Evolutionary conservation across 2,113 vertebrate species (phyloP).

Genomic region (Microtus oregoni): DNA sequence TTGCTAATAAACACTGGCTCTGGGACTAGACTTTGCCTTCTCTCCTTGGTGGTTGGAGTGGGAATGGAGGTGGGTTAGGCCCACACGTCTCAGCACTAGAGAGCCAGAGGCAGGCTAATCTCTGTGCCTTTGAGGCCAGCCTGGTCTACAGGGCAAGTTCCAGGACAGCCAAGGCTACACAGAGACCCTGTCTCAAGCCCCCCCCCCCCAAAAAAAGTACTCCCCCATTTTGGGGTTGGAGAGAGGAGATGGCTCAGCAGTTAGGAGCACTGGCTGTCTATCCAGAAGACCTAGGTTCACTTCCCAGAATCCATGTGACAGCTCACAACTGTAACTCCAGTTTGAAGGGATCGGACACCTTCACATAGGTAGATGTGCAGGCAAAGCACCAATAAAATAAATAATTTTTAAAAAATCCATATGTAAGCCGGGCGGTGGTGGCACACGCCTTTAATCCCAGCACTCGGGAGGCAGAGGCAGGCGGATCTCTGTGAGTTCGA

Average conservation of each 20-base stretch:
- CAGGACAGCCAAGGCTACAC: not conserved
- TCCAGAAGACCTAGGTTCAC: not conserved
- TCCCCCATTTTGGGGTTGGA: not conserved
- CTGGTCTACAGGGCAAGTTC: not conserved
- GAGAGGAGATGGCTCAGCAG: not conserved
- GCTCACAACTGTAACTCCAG: not conserved
- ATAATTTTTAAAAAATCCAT: too few species aligned
- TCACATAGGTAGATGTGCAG: not conserved
- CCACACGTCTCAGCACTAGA: not conserved
- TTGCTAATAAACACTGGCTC: slow-evolving; percentile 87
- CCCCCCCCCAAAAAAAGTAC: not conserved
- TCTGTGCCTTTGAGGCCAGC: not conserved
- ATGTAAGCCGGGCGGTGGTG: not conserved
- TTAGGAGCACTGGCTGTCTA: not conserved
- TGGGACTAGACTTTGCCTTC: slow-evolving; percentile 80
- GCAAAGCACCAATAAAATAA: not conserved
- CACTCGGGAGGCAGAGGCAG: too few species aligned
- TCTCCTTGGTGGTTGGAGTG: slow-evolving; percentile 64
- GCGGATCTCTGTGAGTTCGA: too few species aligned
- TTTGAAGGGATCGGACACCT: not conserved
- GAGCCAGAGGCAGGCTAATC: not conserved
- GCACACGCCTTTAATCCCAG: too few species aligned
- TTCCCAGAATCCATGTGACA: not conserved
- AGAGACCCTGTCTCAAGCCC: too few species aligned
- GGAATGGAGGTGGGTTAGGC: not conserved